phyloP scores from a whole-genome alignment of 2,797 vertebrate species.

The Danio tinwini region DNA sequence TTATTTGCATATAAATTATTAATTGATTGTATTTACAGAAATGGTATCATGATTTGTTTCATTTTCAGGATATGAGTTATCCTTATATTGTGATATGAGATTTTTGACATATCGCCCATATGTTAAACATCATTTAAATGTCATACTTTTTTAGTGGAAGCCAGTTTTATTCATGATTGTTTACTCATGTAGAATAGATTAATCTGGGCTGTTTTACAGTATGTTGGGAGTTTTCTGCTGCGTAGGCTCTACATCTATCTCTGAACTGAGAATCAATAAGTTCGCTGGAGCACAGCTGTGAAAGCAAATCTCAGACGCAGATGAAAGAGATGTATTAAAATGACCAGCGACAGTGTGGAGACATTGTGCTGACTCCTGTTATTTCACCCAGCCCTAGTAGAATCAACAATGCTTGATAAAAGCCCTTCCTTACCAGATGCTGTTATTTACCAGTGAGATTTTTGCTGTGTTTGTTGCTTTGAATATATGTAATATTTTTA shows the following conservation, averaged over 20 bases:
- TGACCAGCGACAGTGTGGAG: neutral
- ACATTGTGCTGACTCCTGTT: slow-evolving; percentile 46
- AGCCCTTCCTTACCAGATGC: neutral
- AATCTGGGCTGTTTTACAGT: neutral
- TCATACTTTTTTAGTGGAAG: too few species aligned
- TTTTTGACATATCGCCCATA: too few species aligned
- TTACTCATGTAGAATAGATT: neutral
- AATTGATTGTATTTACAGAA: too few species aligned
- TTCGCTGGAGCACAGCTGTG: slow-evolving; percentile 27
- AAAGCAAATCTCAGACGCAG: slow-evolving; percentile 38
- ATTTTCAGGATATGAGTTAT: too few species aligned
- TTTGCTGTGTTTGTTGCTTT: neutral
- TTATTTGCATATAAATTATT: too few species aligned
- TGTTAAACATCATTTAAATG: too few species aligned
- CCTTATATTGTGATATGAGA: too few species aligned
- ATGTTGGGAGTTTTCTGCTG: neutral
- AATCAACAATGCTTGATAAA: slow-evolving; percentile 14
- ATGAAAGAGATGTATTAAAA: slow-evolving; percentile 48
- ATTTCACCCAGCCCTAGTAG: slow-evolving; percentile 5
- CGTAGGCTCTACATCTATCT: neutral
- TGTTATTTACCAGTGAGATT: neutral
- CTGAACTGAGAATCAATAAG: slow-evolving; percentile 22
- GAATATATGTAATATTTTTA: too few species aligned
- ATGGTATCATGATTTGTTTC: too few species aligned
- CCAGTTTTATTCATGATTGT: neutral